Conservation (phyloP, 2,797 vertebrate species). For the Botia almorhae region DNA sequence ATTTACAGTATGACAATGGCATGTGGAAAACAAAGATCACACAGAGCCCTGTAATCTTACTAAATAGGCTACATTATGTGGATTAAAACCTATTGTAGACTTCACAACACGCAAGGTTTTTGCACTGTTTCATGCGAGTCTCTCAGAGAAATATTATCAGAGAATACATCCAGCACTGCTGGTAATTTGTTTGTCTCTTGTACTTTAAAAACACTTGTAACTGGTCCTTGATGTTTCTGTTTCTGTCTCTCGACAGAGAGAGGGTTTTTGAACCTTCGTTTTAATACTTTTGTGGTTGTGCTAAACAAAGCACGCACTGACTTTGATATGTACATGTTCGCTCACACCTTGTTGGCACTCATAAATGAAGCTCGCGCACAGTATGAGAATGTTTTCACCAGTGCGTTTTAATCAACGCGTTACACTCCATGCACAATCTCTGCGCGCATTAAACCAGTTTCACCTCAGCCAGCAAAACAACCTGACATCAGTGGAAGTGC, state of each 20-base stretch:
- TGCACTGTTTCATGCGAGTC: slow-evolving; percentile 18
- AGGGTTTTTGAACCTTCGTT: slow-evolving; percentile 49
- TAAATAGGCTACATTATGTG: background rate
- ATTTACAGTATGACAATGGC: slow-evolving; percentile 18
- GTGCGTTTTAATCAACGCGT: slow-evolving; percentile 47
- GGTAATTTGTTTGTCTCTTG: slow-evolving; percentile 35
- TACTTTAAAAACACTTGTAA: slow-evolving; percentile 31
- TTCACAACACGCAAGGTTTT: slow-evolving; percentile 18
- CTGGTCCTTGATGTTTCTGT: slow-evolving; percentile 48
- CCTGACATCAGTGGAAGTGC: slow-evolving; percentile 36
- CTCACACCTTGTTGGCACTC: slow-evolving; percentile 42
- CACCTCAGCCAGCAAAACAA: slow-evolving; percentile 48
- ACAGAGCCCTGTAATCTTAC: background rate
- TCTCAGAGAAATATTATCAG: slow-evolving; percentile 9
- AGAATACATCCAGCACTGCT: slow-evolving; percentile 16
- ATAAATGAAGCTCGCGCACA: slow-evolving; percentile 53
- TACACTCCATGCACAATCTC: slow-evolving; percentile 34
- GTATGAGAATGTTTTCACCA: slow-evolving; percentile 36
- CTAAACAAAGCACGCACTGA: slow-evolving; percentile 51
- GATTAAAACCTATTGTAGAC: background rate
- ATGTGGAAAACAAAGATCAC: background rate
- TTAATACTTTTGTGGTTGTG: slow-evolving; percentile 49
- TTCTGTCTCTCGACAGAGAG: slow-evolving; percentile 47
- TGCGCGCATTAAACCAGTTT: slow-evolving; percentile 27
- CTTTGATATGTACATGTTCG: slow-evolving; percentile 65